Evolutionary conservation across 2,888 invertebrate genomes (phyloP), one percentile per base, ranked within the genome.

Genomic region (Acleris literana): DNA sequence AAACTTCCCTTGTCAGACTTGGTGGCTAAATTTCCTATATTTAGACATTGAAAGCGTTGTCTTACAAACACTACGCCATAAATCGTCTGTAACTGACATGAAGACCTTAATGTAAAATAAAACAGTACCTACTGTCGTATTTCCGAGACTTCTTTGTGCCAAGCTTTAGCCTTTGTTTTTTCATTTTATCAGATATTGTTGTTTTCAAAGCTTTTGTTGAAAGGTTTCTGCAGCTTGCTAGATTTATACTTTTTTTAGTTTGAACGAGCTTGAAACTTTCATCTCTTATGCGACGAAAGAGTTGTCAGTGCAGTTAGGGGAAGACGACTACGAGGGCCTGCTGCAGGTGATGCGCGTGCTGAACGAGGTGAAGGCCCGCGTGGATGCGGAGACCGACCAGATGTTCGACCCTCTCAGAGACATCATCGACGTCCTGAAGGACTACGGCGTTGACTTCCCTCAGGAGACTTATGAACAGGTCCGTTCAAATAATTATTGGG

Each of bases 401-500:
- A 97, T 98, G 97, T 99, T 99, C 82, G 97, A 97, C 39, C 98
- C 98, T 0, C 88, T 98, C 0, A 95, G 96, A 69, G 96, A 97
- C 74, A 97, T 97, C 52, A 97, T 98, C 57, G 96, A 97, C 69
- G 92, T 98, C 11, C 93, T 99, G 11, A 96, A 95, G 77, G 94
- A 94, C 1, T 98, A 98, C 77, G 96, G 96, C n/a, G 97, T 97
- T 20, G 97, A 97, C 74, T 96, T 99, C 85, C 94, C 95, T 0
- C 97, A 98, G 72, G 95, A 96, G 72, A 93, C 95, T 1, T 94
- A 96, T 72, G 94, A 96, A 51, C 96, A 96, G 93, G 96, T 95
- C 76, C 61, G 33, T 20, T 56, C 46, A 9, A 49, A 33, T 5
- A 7, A 57, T 52, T 57, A 29, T 43, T 46, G 5, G 17, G 16